Evolutionary conservation across 2,797 vertebrate genomes (phyloP).

Genomic region (Oryzias dopingdopingensis): DNA sequence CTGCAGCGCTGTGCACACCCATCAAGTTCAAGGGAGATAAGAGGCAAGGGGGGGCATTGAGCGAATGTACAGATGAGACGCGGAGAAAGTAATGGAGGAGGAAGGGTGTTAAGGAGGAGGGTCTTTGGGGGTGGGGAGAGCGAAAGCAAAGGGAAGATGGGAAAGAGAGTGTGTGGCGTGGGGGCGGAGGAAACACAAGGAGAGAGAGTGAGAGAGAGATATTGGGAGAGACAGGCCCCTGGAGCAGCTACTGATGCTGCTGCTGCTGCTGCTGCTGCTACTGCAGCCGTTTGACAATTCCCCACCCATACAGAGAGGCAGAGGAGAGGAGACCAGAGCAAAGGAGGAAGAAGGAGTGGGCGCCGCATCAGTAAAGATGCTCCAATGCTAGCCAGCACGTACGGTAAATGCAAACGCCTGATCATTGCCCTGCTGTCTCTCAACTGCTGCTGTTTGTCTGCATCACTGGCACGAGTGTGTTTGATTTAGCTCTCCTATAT

Average conservation of each 20-base stretch:
- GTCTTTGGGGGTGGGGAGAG: slow-evolving; percentile 63
- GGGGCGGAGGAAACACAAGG: slow-evolving; percentile 51
- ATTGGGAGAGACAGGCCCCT: slow-evolving; percentile 49
- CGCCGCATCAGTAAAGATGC: slow-evolving; percentile 66
- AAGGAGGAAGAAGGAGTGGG: slow-evolving; percentile 62
- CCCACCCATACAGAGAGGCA: slow-evolving; percentile 75
- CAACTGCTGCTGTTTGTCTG: slow-evolving; percentile 38
- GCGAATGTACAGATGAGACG: slow-evolving; percentile 30
- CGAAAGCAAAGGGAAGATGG: slow-evolving; percentile 56
- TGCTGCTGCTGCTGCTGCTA: slow-evolving; percentile 56
- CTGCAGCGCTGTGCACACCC: slow-evolving; percentile 66
- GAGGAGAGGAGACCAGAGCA: slow-evolving; percentile 64
- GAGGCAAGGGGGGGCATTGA: slow-evolving; percentile 39
- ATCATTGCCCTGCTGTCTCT: slow-evolving; percentile 38
- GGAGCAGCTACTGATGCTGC: slow-evolving; percentile 59
- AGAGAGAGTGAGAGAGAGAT: slow-evolving; percentile 37
- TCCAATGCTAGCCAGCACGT: slow-evolving; percentile 59
- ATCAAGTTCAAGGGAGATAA: slow-evolving; percentile 38
- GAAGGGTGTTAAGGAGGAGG: slow-evolving; percentile 67
- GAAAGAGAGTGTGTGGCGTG: slow-evolving; percentile 55
- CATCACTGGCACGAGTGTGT: slow-evolving; percentile 40
- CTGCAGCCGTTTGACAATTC: slow-evolving; percentile 76
- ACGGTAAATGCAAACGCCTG: slow-evolving; percentile 70
- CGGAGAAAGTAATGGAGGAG: slow-evolving; percentile 62
- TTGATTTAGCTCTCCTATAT: slow-evolving; percentile 60